Conservation (phyloP, 2,888 invertebrate species). For the Thyatira batis region DNA sequence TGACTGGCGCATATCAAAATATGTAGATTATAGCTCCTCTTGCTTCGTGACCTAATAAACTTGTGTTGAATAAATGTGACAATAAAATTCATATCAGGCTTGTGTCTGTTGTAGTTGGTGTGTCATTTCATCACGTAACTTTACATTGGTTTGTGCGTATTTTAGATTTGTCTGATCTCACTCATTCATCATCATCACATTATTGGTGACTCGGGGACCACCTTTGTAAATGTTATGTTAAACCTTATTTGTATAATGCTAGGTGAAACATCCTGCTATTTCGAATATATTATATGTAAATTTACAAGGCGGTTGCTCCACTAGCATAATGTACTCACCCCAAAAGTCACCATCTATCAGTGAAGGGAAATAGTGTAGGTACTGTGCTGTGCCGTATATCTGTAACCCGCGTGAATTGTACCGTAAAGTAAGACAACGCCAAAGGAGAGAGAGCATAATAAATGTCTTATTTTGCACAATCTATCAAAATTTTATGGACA, state of each 20-base stretch:
- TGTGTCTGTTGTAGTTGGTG: conserved; percentile 6
- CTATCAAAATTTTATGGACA: conserved; percentile 28
- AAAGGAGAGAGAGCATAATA: conserved; percentile 53
- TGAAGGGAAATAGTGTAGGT: background rate
- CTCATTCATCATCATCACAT: conserved; percentile 36
- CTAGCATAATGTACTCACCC: background rate
- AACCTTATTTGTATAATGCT: background rate
- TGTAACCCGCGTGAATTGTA: conserved; percentile 5
- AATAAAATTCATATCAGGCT: conserved; percentile 55
- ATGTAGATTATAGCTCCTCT: background rate
- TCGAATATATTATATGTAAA: background rate
- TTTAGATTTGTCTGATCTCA: conserved; percentile 38
- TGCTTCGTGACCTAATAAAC: background rate
- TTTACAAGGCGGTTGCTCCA: background rate
- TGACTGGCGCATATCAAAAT: background rate
- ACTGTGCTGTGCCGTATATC: background rate
- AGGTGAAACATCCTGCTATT: background rate
- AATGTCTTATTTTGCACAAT: conserved; percentile 51
- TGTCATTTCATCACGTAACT: conserved; percentile 3
- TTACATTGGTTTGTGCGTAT: conserved; percentile 4
- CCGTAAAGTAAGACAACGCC: conserved; percentile 34
- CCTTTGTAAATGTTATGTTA: conserved; percentile 21
- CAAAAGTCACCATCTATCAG: background rate
- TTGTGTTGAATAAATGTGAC: conserved; percentile 41
- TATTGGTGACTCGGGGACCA: conserved; percentile 11